Evolutionary conservation across 1,140 invertebrate species (phyloP), one percentile per base, ranked within the genome.

Genomic region (Drosophila rufa): DNA sequence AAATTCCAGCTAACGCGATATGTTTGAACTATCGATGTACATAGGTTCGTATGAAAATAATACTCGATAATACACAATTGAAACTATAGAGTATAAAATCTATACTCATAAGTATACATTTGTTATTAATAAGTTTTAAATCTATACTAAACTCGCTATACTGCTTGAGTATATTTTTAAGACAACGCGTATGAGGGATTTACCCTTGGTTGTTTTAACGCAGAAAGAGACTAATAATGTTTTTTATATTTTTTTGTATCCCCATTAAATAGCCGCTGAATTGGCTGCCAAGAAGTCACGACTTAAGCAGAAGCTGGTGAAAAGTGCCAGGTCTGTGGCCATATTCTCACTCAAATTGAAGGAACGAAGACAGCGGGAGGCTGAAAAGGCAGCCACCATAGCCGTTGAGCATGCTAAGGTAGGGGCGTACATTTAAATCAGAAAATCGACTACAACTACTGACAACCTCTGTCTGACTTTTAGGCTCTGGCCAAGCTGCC

Each of bases 311-410:
- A 93, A 91, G 71, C 91, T 97, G 48, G 96, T 97, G 93, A 97
- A 97, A 91, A 94, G 96, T 50, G 96, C 96, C 5, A 94, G 96
- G 11, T 96, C 96, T 2, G 96, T 97, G 30, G 96, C 96, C 9
- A 96, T 97, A 75, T 97, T 97, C 92, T 97, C 96, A 2, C 92
- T 97, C 25, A 97, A 96, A 57, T 89, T 97, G 55, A 96, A 96
- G 67, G 96, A 96, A 74, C 94, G 96, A 40, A 93, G 96, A 47
- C 96, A 96, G 22, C 94, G 96, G 2, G 96, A 96, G 58, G 95
- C 95, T 0, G 95, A 95, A 61, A 94, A 95, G 64, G 95, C 95
- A 66, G 95, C 95, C 4, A 87, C 76, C 19, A 93, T 92, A 67
- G 92, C 92, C 5, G 80, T 92, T 15, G 93, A 93, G 78, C 92